A percentile compares a stretch with the other conserved stretches of the same genome.
Evolutionary conservation across 1,140 invertebrate genomes (phyloP).

Genomic region (Pararge aegeria): DNA sequence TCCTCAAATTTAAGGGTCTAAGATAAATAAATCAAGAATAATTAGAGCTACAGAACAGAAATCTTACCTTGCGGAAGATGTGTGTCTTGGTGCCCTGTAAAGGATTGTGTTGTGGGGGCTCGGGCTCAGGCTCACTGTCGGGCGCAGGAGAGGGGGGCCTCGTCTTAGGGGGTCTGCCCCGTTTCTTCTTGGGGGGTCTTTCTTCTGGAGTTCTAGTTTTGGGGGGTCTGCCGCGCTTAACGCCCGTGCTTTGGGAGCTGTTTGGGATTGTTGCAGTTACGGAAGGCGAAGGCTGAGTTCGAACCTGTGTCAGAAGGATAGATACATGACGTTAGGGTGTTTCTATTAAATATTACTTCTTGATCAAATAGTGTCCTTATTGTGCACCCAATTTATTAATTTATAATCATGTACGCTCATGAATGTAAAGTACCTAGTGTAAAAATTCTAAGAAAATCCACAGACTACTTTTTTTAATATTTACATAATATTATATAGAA

Average conservation of each 20-base stretch:
- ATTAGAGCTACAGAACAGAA: too few species aligned
- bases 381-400: too few species aligned
- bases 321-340: too few species aligned
- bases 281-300: conserved; percentile 34
- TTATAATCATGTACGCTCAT: too few species aligned
- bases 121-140: conserved; percentile 51
- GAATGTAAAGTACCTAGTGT: too few species aligned
- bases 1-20: too few species aligned
- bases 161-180: conserved; percentile 54
- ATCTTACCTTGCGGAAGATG: conserved; percentile 60
- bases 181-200: conserved; percentile 54
- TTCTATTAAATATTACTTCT: too few species aligned
- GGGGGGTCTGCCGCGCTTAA: conserved; percentile 60
- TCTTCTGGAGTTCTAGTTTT: conserved; percentile 48
- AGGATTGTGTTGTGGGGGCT: conserved; percentile 42
- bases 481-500: too few species aligned
- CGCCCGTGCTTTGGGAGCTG: conserved; percentile 42
- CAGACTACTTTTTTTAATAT: too few species aligned
- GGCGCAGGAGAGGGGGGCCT: conserved; percentile 37
- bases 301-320: conserved; percentile 14
- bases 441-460: too few species aligned
- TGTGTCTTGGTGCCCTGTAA: conserved; percentile 61
- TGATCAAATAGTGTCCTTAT: too few species aligned
- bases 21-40: too few species aligned
- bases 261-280: conserved; percentile 29